phyloP scores from a whole-genome alignment of 1,140 invertebrate genomes.

The Drosophila burlai region DNA sequence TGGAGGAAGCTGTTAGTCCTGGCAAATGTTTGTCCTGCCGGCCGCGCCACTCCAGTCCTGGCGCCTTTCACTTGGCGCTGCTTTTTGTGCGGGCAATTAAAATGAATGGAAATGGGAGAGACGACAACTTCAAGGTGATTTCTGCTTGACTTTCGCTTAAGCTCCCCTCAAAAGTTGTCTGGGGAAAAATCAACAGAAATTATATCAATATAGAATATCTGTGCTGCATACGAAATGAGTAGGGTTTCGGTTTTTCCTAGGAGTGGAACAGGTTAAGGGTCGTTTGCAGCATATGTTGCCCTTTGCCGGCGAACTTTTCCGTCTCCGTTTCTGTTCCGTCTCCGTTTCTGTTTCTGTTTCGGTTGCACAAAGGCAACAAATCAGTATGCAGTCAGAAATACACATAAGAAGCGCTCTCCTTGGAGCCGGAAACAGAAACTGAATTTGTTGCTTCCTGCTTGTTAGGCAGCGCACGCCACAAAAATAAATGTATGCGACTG shows the following conservation, averaged over 20 bases:
- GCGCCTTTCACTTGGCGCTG: slow-evolving; percentile 3
- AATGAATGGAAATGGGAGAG: slow-evolving; percentile 38
- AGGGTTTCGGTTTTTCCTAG: slow-evolving; percentile 11
- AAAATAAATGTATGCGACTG: slow-evolving; percentile 48
- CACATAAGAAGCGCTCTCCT: slow-evolving; percentile 32
- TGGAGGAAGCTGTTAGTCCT: slow-evolving; percentile 49
- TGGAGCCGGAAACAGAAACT: slow-evolving; percentile 77
- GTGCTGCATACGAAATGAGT: slow-evolving; percentile 78
- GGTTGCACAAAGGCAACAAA: slow-evolving; percentile 80
- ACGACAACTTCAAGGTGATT: slow-evolving; percentile 44
- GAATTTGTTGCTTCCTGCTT: slow-evolving; percentile 84
- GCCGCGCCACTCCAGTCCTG: slow-evolving; percentile 26
- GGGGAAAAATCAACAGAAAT: slow-evolving; percentile 65
- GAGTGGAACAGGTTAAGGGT: slow-evolving; percentile 73
- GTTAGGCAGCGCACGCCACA: slow-evolving; percentile 80
- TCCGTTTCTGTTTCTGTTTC: slow-evolving; percentile 45
- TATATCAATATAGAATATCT: slow-evolving; percentile 76
- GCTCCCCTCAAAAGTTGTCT: slow-evolving; percentile 37
- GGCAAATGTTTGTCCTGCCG: slow-evolving; percentile 60
- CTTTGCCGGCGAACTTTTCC: slow-evolving; percentile 36
- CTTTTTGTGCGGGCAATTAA: slow-evolving; percentile 57
- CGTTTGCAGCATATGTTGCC: slow-evolving; percentile 78
- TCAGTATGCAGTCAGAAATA: slow-evolving; percentile 83
- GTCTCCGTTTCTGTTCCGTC: slow-evolving; percentile 1
- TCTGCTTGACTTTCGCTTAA: slow-evolving; percentile 43